Percentiles rank a stretch among this genome's conserved stretches.
phyloP scores from a whole-genome alignment of 2,113 vertebrate genomes.

The Serinus canaria region DNA sequence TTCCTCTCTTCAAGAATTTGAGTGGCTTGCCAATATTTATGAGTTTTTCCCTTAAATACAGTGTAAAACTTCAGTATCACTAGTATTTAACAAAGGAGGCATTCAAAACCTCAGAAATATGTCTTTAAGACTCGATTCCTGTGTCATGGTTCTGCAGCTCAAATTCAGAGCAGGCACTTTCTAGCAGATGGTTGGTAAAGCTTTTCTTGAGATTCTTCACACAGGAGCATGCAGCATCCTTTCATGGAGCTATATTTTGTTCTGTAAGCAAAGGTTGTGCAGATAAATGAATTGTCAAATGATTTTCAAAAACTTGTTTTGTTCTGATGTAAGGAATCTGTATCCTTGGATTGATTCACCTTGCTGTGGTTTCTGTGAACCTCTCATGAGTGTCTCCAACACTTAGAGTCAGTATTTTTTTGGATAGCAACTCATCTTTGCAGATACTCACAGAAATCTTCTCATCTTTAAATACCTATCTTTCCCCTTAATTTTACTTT shows the following conservation, averaged over 20 bases:
- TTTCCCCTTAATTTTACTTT: neutral
- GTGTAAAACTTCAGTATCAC: neutral
- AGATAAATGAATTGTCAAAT: neutral
- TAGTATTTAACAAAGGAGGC: neutral
- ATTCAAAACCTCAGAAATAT: neutral
- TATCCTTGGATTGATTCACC: neutral
- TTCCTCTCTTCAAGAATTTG: neutral
- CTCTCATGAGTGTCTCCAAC: neutral
- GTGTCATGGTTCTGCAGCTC: neutral
- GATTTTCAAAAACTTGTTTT: neutral
- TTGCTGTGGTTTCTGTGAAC: neutral
- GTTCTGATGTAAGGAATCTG: neutral
- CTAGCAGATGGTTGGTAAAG: neutral
- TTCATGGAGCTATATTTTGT: neutral
- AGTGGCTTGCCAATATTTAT: neutral
- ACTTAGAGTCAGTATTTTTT: neutral
- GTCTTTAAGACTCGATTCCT: neutral
- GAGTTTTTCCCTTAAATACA: neutral
- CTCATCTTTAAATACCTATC: neutral
- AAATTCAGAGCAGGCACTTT: neutral
- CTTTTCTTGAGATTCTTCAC: neutral
- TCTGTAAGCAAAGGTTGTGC: neutral
- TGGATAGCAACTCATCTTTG: neutral
- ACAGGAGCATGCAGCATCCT: neutral
- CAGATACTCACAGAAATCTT: neutral